Evolutionary conservation across 2,113 vertebrate species (phyloP), one percentile per base, ranked within the genome.

Genomic region (Scomber japonicus): DNA sequence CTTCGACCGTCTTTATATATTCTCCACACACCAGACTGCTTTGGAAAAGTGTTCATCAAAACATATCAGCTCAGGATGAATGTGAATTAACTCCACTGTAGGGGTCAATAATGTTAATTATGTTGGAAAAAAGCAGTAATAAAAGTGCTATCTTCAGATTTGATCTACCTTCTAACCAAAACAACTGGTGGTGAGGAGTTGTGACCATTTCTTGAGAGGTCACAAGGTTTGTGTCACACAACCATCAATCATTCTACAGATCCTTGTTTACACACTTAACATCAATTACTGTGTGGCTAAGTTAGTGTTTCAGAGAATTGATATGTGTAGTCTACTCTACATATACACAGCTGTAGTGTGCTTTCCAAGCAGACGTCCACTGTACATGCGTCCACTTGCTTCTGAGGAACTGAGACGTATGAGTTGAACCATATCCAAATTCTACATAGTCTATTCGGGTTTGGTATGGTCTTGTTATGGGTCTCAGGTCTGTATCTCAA

Each of bases 31-130:
- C 61, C 45, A 53, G 17, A 21, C 50, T 62, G 57, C 56, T 66
- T 69, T 17, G 8, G 59, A n/a, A 63, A 68, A 69, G 49, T 17
- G 4, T 59, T 77, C 21, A 65, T 81, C 13, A 72, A 61, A 68
- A 78, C 21, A 57, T 71, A 77, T 64, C 44, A 24, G 57, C 21
- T 24, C 31, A 19, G 35, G 44, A 72, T 55, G 30, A 70, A 56
- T 56, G 48, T 7, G 16, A 81, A 73, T 71, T 11, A 62, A 66
- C 51, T 87, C 56, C 19, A 70, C 53, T 59, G 17, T 48, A 27
- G 54, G 45, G 80, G 82, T 90, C 84, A 78, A 31, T 62, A 44
- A 75, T 87, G 88, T 82, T 88, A 87, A 90, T 88, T 78, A 75
- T 60, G 59, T 64, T 30, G 44, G 31, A 72, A 78, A 81, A 31